Conservation (phyloP, 1,140 invertebrate genomes). For the Caenorhabditis latens region DNA sequence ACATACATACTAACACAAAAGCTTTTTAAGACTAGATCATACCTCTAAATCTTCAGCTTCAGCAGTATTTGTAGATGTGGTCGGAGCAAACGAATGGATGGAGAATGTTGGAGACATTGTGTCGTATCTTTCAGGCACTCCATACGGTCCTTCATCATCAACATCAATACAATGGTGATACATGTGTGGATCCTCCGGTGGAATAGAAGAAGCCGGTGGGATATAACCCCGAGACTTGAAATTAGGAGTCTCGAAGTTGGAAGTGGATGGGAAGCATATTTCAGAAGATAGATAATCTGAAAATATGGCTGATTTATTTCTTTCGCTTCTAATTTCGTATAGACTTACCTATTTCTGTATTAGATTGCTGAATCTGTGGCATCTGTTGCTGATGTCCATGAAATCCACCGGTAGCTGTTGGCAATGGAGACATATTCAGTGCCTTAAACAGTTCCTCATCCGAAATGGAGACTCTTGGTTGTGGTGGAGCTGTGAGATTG, state of each 20-base stretch:
- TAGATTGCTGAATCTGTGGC: not conserved
- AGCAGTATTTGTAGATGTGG: conserved; percentile 9
- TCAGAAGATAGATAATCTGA: conserved; percentile 24
- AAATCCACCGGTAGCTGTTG: not conserved
- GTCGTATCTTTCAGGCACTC: conserved; percentile 35
- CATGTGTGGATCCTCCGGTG: not conserved
- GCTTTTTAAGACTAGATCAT: not conserved
- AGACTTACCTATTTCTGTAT: not conserved
- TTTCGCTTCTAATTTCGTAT: too few relatives aligned
- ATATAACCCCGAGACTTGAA: not conserved
- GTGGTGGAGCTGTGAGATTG: not conserved
- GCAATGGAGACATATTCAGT: conserved; percentile 31
- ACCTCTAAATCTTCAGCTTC: conserved; percentile 45
- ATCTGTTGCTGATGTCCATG: not conserved
- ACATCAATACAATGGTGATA: conserved; percentile 8
- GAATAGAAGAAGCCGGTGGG: not conserved
- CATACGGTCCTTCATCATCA: conserved; percentile 33
- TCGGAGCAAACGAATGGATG: conserved; percentile 22
- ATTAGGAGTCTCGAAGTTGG: not conserved
- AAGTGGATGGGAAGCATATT: conserved; percentile 27
- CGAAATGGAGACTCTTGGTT: conserved; percentile 29
- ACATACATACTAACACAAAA: not conserved
- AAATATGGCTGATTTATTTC: not conserved
- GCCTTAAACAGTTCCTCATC: conserved; percentile 26
- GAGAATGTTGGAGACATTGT: conserved; percentile 30